These are phyloP conservation scores for Digitonthophagus gazella DNA, from an alignment of 2,888 invertebrate species.

Conservation along the genomic window DNA sequence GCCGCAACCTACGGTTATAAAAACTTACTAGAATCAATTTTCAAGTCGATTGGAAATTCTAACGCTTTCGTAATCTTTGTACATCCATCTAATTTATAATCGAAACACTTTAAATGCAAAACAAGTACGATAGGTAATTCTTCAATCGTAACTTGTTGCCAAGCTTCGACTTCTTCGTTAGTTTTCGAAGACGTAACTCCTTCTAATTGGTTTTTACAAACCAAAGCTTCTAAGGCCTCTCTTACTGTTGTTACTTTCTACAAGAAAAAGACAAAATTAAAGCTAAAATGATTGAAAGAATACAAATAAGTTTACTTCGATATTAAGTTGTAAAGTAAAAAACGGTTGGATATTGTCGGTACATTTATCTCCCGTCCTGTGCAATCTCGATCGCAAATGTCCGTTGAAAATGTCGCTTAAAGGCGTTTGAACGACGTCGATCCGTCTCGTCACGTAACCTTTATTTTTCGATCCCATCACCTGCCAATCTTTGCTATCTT, in stretches of 20 bases:
- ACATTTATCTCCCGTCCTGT: conserved; percentile 69
- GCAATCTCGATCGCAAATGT: conserved; percentile 79
- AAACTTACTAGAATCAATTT: conserved; percentile 83
- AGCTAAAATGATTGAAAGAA: conserved; percentile 17
- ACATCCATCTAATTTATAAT: conserved; percentile 80
- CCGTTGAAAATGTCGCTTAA: conserved; percentile 93
- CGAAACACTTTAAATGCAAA: conserved; percentile 92
- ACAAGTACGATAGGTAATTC: conserved; percentile 86
- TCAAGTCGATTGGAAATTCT: conserved; percentile 85
- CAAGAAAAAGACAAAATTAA: conserved; percentile 31
- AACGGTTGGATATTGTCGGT: conserved; percentile 95
- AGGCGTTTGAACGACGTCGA: conserved; percentile 80
- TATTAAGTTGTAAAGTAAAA: conserved; percentile 91
- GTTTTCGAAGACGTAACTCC: conserved; percentile 82
- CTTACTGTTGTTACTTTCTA: conserved; percentile 81
- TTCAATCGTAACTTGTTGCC: conserved; percentile 86
- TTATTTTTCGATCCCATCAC: conserved; percentile 86
- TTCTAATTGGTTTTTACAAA: conserved; percentile 80
- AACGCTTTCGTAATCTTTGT: conserved; percentile 90
- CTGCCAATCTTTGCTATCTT: conserved; percentile 67
- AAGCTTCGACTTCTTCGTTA: conserved; percentile 81
- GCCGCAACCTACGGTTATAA: conserved; percentile 24
- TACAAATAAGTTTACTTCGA: conserved; percentile 67
- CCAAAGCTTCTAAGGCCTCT: conserved; percentile 83
- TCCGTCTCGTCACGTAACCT: conserved; percentile 82